Conservation (phyloP, 2,888 invertebrate species). For the Pherbina coryleti region DNA sequence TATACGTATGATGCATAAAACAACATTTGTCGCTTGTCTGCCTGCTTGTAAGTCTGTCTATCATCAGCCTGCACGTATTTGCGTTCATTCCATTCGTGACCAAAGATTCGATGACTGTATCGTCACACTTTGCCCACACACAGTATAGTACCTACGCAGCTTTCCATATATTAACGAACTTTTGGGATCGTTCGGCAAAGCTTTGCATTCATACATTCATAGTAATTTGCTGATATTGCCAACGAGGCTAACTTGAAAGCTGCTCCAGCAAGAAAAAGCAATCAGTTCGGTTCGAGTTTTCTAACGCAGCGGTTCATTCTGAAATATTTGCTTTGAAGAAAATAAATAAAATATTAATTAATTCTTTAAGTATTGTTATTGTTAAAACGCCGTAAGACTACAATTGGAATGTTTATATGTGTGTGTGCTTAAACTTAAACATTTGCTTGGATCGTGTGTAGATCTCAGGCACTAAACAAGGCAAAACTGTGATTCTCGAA, state of each 20-base stretch:
- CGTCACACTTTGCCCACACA: conserved; percentile 8
- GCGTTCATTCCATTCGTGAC: too few species aligned
- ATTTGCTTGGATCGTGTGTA: too few species aligned
- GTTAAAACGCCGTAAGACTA: neutral
- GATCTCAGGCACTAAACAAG: neutral
- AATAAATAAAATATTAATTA: neutral
- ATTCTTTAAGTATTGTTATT: neutral
- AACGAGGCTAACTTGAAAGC: conserved; percentile 43
- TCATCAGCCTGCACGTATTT: too few species aligned
- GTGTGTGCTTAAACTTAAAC: too few species aligned
- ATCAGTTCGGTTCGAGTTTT: conserved; percentile 68
- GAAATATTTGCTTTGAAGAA: conserved; percentile 28
- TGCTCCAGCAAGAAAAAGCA: conserved; percentile 52
- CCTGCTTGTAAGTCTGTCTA: too few species aligned
- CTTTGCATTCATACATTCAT: neutral
- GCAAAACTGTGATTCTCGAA: conserved; percentile 24
- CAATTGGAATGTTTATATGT: too few species aligned
- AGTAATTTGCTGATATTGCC: conserved; percentile 14
- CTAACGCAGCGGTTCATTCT: conserved; percentile 63
- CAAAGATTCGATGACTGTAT: neutral
- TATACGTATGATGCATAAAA: too few species aligned
- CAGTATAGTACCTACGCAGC: conserved; percentile 3
- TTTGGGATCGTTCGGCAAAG: neutral
- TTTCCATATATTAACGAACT: conserved; percentile 8
- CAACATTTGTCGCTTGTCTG: too few species aligned